Evolutionary conservation across 2,888 invertebrate species (phyloP).

Genomic region (Melanophora roralis): DNA sequence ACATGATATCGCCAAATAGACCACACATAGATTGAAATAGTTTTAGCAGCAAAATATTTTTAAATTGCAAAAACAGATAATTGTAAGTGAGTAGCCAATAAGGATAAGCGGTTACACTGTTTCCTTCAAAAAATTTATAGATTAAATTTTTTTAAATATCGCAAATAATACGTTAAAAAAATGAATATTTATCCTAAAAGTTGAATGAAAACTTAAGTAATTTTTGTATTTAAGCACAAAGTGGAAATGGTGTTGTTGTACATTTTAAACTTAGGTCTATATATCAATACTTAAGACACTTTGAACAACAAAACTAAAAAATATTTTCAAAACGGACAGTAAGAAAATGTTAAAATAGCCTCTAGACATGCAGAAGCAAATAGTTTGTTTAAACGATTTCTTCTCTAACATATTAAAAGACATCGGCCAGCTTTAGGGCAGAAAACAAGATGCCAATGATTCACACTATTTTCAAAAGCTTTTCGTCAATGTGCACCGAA

Average conservation of each 20-base stretch:
- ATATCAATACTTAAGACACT: background rate
- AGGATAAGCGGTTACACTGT: no score
- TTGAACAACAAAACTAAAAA: background rate
- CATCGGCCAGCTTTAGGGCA: background rate
- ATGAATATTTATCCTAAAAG: no score
- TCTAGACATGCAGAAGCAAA: no score
- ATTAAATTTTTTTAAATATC: no score
- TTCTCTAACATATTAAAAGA: background rate
- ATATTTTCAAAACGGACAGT: background rate
- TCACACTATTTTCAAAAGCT: background rate
- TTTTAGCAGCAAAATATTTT: slow-evolving; percentile 9
- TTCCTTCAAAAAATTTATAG: no score
- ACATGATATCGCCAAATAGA: slow-evolving; percentile 29
- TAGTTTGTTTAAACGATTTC: background rate
- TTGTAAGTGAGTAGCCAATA: background rate
- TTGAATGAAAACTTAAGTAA: no score
- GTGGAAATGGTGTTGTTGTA: background rate
- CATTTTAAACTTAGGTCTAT: background rate
- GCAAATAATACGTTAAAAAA: no score
- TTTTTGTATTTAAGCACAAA: background rate
- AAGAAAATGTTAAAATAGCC: background rate
- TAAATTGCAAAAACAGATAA: background rate
- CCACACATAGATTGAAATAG: slow-evolving; percentile 48
- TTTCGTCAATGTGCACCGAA: slow-evolving; percentile 5
- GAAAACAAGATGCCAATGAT: background rate